Evolutionary conservation across 2,888 invertebrate species (phyloP).

Genomic region (Hybos culiciformis): DNA sequence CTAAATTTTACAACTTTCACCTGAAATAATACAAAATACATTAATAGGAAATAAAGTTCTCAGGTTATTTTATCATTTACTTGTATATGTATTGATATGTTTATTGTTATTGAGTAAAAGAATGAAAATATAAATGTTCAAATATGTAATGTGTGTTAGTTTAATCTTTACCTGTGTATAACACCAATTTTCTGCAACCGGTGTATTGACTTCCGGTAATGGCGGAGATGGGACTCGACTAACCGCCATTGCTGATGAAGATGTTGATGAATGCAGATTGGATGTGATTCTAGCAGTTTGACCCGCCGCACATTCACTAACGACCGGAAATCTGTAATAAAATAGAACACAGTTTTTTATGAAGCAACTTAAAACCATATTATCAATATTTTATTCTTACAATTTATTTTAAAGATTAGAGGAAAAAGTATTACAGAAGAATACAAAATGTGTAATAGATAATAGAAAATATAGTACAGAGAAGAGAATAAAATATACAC

Average conservation of each 20-base stretch:
- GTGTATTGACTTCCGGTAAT: constrained; percentile 88
- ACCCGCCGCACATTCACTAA: constrained; percentile 61
- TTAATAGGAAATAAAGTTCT: neutral
- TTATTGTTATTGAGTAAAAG: neutral
- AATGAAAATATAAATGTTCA: neutral
- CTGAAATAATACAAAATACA: constrained; percentile 42
- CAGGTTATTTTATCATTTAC: neutral
- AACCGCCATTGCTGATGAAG: constrained; percentile 92
- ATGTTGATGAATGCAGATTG: constrained; percentile 63
- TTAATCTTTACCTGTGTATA: constrained; percentile 91
- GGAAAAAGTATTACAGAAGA: too few species aligned
- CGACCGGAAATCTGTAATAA: constrained; percentile 58
- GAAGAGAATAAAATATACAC: neutral
- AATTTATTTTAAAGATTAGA: neutral
- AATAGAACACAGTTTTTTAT: constrained; percentile 13
- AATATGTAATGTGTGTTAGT: too few species aligned
- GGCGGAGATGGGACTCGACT: constrained; percentile 94
- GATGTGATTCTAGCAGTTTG: constrained; percentile 83
- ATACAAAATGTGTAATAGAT: neutral
- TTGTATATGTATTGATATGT: neutral
- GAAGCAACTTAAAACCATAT: constrained; percentile 14
- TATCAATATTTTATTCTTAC: neutral
- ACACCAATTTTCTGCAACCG: constrained; percentile 99
- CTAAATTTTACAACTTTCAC: constrained; percentile 99
- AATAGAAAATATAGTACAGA: neutral